Evolutionary conservation across 2,888 invertebrate genomes (phyloP), one percentile per base, ranked within the genome.

Genomic region (Mesorhabditis belari): DNA sequence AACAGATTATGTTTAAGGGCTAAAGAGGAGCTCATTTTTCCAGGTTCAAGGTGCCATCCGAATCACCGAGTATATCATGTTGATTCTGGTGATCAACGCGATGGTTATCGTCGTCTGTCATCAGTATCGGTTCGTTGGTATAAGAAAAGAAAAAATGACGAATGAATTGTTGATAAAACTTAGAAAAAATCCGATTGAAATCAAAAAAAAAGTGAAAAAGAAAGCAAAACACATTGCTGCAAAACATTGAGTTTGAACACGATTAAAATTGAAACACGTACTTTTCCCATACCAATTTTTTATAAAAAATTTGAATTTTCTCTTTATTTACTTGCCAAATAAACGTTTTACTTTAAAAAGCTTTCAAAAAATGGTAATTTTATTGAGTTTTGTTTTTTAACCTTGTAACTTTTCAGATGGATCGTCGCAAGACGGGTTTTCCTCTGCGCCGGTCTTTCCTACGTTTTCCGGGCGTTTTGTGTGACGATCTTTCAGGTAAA

Each of bases 41-140:
- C 53, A 70, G 69, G 61, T 77, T 6, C 65, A 65, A 5, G 70
- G 71, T 27, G 71, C 74, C 6, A 76, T 78, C 49, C 60, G 66
- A 28, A 62, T 79, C 25, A 68, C 77, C 21, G 79, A 79, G 58
- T 71, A 73, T 59, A 70, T 77, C 24, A 77, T 79, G 76, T 56
- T 76, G 12, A 63, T 76, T 19, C 60, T 79, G 21, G 51, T 66
- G 1, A 57, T 70, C 49, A 71, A 65, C 55, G 70, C 71, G n/a
- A 49, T 76, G 5, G 49, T 70, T 27, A 64, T 77, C 3, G 66
- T 76, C 57, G 59, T 75, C 58, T 71, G 69, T 19, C 77, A 77
- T 65, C 70, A 73, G 49, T 70, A 77, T 55, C 68, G 58, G 74
- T 74, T 17, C 44, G 57, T 55, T 35, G 3, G 2, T 5, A 26